Conservation (phyloP, 1,140 invertebrate species). For the Tetragonula clypearis region DNA sequence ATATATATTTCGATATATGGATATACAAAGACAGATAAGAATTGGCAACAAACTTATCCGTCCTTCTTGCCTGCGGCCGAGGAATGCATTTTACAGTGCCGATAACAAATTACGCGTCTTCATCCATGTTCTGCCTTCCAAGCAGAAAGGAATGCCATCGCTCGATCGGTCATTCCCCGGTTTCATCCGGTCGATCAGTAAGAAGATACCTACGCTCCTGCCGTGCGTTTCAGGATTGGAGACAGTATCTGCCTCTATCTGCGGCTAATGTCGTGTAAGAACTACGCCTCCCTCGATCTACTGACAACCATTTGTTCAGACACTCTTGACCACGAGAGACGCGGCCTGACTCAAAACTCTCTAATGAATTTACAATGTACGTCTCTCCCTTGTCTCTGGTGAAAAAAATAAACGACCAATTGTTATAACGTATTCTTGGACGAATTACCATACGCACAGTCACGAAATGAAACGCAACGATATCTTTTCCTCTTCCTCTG, state of each 20-base stretch:
- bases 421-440: not conserved
- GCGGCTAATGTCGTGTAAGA: constrained; percentile 79
- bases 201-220: constrained; percentile 69
- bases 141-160: constrained; percentile 67
- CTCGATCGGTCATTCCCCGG: constrained; percentile 63
- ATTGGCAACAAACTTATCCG: constrained; percentile 6
- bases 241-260: constrained; percentile 79
- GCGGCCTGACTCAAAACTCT: constrained; percentile 22
- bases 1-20: not conserved
- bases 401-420: not conserved
- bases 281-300: constrained; percentile 72
- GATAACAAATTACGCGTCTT: constrained; percentile 70
- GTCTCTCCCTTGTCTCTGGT: too few relatives aligned
- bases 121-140: constrained; percentile 49
- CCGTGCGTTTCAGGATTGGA: constrained; percentile 74
- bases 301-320: constrained; percentile 56
- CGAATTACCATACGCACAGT: not conserved
- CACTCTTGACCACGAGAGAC: constrained; percentile 21
- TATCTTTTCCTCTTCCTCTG: not conserved
- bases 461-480: not conserved
- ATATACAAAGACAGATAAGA: not conserved
- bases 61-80: not conserved
- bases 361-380: constrained; percentile 30
- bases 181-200: constrained; percentile 66
- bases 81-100: constrained; percentile 48